Evolutionary conservation across 1,140 invertebrate genomes (phyloP).

Genomic region (Pachyrhynchus sulphureomaculatus): DNA sequence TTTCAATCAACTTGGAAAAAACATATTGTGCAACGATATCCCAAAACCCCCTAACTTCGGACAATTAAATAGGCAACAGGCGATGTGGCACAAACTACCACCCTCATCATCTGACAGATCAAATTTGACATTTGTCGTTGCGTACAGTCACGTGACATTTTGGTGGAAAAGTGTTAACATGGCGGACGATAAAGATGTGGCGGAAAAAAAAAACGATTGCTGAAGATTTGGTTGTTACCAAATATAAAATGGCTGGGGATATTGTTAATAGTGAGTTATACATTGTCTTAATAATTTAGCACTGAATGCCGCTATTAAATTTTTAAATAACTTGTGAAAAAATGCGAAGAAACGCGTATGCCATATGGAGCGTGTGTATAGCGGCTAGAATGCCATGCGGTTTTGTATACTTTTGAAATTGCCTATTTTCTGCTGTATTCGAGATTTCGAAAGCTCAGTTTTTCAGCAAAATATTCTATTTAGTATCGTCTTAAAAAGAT

Average conservation of each 20-base stretch:
- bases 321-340: neutral
- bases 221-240: conserved; percentile 98
- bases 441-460: no score
- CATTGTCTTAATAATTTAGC: neutral
- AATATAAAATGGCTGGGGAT: conserved; percentile 99
- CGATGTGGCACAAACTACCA: no score
- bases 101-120: no score
- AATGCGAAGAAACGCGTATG: neutral
- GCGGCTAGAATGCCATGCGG: conserved; percentile 30
- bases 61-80: no score
- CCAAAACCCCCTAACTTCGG: no score
- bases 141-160: neutral
- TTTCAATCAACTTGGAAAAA: no score
- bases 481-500: no score
- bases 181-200: conserved; percentile 87
- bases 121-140: no score
- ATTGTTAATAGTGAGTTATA: conserved; percentile 93
- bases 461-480: no score
- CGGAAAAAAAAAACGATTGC: conserved; percentile 86
- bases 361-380: conserved; percentile 37
- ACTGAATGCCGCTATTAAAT: neutral
- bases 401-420: no score
- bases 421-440: neutral
- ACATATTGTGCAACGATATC: no score
- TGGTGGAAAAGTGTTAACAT: conserved; percentile 53